phyloP scores from a whole-genome alignment of 2,113 vertebrate genomes.

The Nannobrachium achirus region DNA sequence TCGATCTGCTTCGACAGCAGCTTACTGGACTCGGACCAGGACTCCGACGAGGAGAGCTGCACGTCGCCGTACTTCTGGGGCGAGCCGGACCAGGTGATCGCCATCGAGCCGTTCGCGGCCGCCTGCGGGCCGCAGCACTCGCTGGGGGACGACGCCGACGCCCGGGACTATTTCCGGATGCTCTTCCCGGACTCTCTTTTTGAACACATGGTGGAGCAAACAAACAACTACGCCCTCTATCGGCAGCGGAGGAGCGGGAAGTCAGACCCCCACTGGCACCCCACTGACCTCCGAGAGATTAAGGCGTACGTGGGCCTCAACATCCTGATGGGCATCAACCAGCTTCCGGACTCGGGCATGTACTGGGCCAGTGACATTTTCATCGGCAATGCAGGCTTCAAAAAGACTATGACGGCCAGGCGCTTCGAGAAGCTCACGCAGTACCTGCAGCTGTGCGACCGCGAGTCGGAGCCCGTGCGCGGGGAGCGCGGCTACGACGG shows the following conservation, averaged over 20 bases:
- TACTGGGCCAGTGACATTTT: conserved; percentile 86
- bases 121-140: conserved; percentile 82
- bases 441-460: conserved; percentile 82
- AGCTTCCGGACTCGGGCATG: conserved; percentile 83
- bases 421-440: conserved; percentile 84
- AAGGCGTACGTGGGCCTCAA: conserved; percentile 82
- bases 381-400: conserved; percentile 84
- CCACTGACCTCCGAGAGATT: conserved; percentile 83
- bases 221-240: conserved; percentile 87
- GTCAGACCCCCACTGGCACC: conserved; percentile 84
- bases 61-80: conserved; percentile 83
- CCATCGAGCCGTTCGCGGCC: conserved; percentile 80
- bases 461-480: conserved; percentile 74
- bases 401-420: conserved; percentile 83
- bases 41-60: conserved; percentile 75
- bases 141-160: conserved; percentile 84
- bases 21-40: conserved; percentile 58
- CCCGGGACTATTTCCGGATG: conserved; percentile 86
- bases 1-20: conserved; percentile 75
- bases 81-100: conserved; percentile 82
- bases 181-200: conserved; percentile 86
- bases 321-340: conserved; percentile 85
- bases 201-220: conserved; percentile 88
- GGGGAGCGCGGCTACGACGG: conserved; percentile 82
- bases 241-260: conserved; percentile 83